These are phyloP conservation scores for Macquaria australasica DNA, from an alignment of 2,113 vertebrate species.

Conservation along the genomic window DNA sequence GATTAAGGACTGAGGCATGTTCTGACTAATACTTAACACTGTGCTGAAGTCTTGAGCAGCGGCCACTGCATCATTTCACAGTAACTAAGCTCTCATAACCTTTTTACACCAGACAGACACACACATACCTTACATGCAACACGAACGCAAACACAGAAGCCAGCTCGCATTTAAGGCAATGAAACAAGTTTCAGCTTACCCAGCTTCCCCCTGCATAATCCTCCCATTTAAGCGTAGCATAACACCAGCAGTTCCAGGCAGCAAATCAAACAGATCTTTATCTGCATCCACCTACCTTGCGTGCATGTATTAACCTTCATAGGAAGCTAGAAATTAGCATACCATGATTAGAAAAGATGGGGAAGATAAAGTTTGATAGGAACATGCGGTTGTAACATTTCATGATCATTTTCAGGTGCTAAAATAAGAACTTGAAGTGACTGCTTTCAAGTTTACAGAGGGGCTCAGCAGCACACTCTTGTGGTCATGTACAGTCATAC, in stretches of 20 bases:
- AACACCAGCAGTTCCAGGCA: conserved; percentile 63
- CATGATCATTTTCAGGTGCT: conserved; percentile 19
- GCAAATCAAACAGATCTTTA: conserved; percentile 73
- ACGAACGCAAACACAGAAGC: conserved; percentile 25
- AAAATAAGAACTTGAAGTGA: conserved; percentile 8
- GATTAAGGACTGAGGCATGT: conserved; percentile 70
- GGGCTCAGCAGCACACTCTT: conserved; percentile 79
- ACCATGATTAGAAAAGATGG: conserved; percentile 44
- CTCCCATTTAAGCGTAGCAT: conserved; percentile 55
- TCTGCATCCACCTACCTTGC: conserved; percentile 57
- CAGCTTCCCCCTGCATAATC: conserved; percentile 53
- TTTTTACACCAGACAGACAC: conserved; percentile 39
- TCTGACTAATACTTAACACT: conserved; percentile 66
- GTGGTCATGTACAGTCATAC: conserved; percentile 62
- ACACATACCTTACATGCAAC: conserved; percentile 45
- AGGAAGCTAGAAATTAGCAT: conserved; percentile 55
- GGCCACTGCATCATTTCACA: conserved; percentile 16
- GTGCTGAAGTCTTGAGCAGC: conserved; percentile 24
- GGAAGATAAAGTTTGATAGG: conserved; percentile 32
- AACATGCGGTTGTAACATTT: conserved; percentile 23
- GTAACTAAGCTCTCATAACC: conserved; percentile 43
- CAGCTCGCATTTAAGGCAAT: conserved; percentile 27
- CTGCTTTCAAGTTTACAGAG: conserved; percentile 30
- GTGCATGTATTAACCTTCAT: conserved; percentile 61
- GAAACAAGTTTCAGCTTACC: conserved; percentile 55